Evolutionary conservation across 2,888 invertebrate genomes (phyloP).

Genomic region (Ennomos fuscantarius): DNA sequence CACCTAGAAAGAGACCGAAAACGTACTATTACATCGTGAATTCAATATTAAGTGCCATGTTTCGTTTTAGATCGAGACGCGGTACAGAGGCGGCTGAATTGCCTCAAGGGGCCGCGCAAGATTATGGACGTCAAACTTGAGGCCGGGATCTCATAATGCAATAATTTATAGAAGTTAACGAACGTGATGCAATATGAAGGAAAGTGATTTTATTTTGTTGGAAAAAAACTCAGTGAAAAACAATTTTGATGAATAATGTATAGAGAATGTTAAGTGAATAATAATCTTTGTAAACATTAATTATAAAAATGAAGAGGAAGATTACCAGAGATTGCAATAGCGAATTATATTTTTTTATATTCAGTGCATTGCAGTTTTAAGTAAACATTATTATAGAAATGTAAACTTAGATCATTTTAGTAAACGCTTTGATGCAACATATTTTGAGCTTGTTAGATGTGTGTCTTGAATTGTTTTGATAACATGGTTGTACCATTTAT

Average conservation of each 20-base stretch:
- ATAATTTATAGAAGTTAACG: constrained; percentile 63
- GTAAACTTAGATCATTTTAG: constrained; percentile 55
- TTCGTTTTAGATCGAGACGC: constrained; percentile 94
- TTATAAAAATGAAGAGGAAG: constrained; percentile 66
- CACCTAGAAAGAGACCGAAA: too few relatives aligned
- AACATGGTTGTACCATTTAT: constrained; percentile 65
- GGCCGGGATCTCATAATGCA: constrained; percentile 83
- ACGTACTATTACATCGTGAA: too few relatives aligned
- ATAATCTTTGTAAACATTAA: constrained; percentile 62
- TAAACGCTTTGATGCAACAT: constrained; percentile 62
- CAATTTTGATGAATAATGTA: constrained; percentile 63
- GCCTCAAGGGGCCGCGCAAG: constrained; percentile 79
- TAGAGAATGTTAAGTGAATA: constrained; percentile 73
- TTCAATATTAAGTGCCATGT: constrained; percentile 6
- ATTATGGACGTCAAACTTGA: constrained; percentile 81
- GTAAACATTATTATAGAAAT: constrained; percentile 55
- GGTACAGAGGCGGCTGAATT: constrained; percentile 95
- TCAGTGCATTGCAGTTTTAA: constrained; percentile 59
- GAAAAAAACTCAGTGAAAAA: constrained; percentile 67
- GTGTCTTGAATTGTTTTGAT: constrained; percentile 65
- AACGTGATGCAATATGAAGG: constrained; percentile 66
- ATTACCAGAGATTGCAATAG: constrained; percentile 80
- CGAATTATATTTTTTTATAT: constrained; percentile 81
- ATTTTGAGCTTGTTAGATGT: constrained; percentile 62
- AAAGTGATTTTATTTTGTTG: constrained; percentile 84